phyloP scores from a whole-genome alignment of 92 coral and sea anemone species.

The Phenganax stokvisi region DNA sequence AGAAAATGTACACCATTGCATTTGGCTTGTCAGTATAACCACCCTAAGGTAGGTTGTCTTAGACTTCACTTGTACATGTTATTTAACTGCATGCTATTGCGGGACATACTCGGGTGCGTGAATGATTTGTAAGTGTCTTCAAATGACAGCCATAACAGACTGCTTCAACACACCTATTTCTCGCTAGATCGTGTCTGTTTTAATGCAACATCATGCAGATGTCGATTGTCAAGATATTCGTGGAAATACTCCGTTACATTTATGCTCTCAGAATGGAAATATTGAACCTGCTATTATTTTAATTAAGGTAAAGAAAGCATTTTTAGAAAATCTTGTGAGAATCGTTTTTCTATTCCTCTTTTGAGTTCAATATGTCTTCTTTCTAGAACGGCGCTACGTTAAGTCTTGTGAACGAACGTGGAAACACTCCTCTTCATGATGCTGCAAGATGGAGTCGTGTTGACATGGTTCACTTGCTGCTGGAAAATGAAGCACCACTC shows the following conservation, averaged over 20 bases:
- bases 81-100: no score
- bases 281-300: constrained; percentile 75
- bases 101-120: no score
- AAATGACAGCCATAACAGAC: no score
- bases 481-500: constrained; percentile 76
- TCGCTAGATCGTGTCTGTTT: constrained; percentile 61
- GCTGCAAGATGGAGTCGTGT: constrained; percentile 91
- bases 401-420: constrained; percentile 68
- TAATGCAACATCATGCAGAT: constrained; percentile 70
- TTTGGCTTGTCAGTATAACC: constrained; percentile 83
- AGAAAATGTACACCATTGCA: constrained; percentile 76
- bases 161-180: background rate
- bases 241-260: constrained; percentile 82
- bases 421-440: constrained; percentile 93
- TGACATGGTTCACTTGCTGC: constrained; percentile 68
- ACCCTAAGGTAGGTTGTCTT: constrained; percentile 54
- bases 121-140: no score
- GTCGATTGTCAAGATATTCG: constrained; percentile 67
- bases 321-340: background rate
- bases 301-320: constrained; percentile 51
- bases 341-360: no score
- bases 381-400: constrained; percentile 67
- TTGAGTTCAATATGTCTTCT: background rate
- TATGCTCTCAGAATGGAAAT: constrained; percentile 82
- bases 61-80: no score